Base-by-base conservation (phyloP, 92 coral and sea anemone species). In the Heteractis magnifica region DNA sequence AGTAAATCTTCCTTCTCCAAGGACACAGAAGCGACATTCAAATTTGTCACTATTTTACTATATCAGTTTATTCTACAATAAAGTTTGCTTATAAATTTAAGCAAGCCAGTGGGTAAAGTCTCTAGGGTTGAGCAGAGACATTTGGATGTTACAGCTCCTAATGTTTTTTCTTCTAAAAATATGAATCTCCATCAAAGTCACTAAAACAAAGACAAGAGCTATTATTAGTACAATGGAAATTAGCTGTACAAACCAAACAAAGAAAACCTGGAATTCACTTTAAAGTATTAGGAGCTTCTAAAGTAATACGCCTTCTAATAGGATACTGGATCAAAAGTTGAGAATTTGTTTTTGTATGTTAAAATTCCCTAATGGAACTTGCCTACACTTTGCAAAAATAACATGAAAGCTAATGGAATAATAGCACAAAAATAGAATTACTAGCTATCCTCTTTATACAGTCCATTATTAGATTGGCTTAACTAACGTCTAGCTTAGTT, bases 201-300 rank as follows among this genome's bases (percentile, higher is more conserved):
- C 44, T 34, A 34, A 34, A 68, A 68, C 49, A 10, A 3, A 68
- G 13, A 26, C 9, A 48, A 68, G 23, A 23, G 4, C 50, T 4
- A 68, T 18, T 64, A 64, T 18, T 6, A 64, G 11, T 68, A 68
- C 73, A 68, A 68, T n/a, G 15, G 49, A 68, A 68, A 26, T 68
- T 5, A 2, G 44, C 44, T 68, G 49, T 21, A 0, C 16, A 68
- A 26, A 68, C 49, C 15, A 68, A 68, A 23, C 73, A 68, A 68
- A 68, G 15, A 48, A 68, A 21, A 9, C 49, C 49, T 68, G 73
- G 73, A 68, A 68, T 68, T 68, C 73, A 68, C 73, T 12, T 68
- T 23, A 68, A 68, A 23, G 73, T 20, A 20, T 68, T 23, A 68
- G 4, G 49, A 68, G 23, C 49, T 41, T 68, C 23, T 68, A 68